A percentile compares a stretch with the other conserved stretches of the same genome.
phyloP scores from a whole-genome alignment of 2,888 invertebrate species.

The Hedychridium roseum region DNA sequence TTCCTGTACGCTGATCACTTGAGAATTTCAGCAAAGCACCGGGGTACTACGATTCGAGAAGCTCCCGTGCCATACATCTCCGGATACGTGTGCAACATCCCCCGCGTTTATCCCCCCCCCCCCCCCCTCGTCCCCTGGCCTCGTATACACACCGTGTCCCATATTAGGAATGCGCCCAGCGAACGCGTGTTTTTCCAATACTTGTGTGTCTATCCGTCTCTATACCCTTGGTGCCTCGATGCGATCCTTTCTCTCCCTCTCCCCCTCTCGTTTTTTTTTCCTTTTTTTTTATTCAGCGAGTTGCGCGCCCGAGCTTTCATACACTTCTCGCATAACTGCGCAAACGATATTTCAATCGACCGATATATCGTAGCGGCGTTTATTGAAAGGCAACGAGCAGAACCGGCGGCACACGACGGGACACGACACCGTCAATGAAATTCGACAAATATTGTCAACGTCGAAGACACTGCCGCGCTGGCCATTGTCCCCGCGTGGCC shows the following conservation, averaged over 20 bases:
- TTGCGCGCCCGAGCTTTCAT: constrained; percentile 7
- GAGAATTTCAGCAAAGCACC: constrained; percentile 44
- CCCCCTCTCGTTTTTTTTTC: not conserved
- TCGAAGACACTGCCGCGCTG: too few relatives aligned
- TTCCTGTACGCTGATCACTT: constrained; percentile 45
- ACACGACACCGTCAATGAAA: too few relatives aligned
- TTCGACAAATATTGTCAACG: too few relatives aligned
- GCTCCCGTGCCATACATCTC: constrained; percentile 46
- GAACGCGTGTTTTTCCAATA: constrained; percentile 16
- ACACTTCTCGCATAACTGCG: not conserved
- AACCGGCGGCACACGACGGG: too few relatives aligned
- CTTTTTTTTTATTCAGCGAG: not conserved
- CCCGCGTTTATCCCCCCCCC: too few relatives aligned
- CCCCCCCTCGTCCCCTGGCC: not conserved
- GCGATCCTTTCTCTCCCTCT: not conserved
- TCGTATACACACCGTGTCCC: not conserved
- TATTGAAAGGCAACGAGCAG: constrained; percentile 13
- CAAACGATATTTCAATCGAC: constrained; percentile 14
- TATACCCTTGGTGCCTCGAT: too few relatives aligned
- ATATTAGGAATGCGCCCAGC: constrained; percentile 29
- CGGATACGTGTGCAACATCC: constrained; percentile 36
- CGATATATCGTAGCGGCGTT: constrained; percentile 4
- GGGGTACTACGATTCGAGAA: constrained; percentile 41
- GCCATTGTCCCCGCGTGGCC: too few relatives aligned
- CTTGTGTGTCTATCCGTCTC: constrained; percentile 13